These are phyloP conservation scores for Henicopernis longicauda DNA, from an alignment of 2,113 vertebrate species.

Conservation along the genomic window DNA sequence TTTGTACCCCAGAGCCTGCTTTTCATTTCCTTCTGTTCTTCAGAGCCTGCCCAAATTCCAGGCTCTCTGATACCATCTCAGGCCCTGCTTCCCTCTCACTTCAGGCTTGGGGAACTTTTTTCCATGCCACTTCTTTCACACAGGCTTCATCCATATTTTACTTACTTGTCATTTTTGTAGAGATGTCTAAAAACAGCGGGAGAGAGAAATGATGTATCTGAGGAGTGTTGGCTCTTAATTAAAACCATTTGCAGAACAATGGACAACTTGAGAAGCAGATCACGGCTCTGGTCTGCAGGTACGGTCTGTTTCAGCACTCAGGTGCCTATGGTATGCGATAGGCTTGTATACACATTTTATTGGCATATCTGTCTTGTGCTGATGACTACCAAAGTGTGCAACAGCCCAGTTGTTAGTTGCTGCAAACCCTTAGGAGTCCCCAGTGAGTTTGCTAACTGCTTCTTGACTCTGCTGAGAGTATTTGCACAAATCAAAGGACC, in stretches of 20 bases:
- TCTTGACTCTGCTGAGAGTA: background rate
- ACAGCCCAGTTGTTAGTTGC: background rate
- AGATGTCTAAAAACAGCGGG: background rate
- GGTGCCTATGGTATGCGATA: rapidly evolving
- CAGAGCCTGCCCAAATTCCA: background rate
- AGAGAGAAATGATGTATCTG: background rate
- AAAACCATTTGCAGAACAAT: background rate
- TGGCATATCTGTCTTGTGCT: background rate
- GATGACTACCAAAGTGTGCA: background rate
- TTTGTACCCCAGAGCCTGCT: background rate
- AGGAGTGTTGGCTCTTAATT: background rate
- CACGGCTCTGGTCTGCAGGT: background rate
- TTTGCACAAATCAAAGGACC: background rate
- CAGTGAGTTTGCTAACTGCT: background rate
- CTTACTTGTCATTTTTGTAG: background rate
- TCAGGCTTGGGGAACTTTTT: background rate
- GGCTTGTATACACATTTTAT: background rate
- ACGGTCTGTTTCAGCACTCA: background rate
- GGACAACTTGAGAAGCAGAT: background rate
- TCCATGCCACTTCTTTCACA: background rate
- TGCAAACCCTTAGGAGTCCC: background rate
- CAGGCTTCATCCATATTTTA: background rate
- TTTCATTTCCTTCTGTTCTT: background rate
- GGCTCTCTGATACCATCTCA: background rate
- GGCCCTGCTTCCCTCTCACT: background rate